Conservation (phyloP, 53 echinoderm and acorn worm genomes). For the Apostichopus leukothele region DNA sequence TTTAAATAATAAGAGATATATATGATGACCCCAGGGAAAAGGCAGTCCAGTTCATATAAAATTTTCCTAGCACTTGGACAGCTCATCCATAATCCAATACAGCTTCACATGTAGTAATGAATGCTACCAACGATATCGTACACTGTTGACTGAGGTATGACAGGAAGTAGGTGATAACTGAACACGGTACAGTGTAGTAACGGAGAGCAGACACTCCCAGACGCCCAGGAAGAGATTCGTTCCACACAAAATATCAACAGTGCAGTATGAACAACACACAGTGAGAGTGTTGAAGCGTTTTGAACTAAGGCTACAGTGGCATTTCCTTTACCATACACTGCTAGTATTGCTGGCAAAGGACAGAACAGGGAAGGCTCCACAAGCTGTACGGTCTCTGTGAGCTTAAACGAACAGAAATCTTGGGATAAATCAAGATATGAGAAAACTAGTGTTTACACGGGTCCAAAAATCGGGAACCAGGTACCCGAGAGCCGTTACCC, state of each 20-base stretch:
- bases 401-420: no score
- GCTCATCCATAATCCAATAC: not conserved
- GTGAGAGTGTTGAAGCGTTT: no score
- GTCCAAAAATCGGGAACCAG: no score
- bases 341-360: no score
- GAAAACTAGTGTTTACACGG: no score
- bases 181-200: not conserved
- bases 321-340: no score
- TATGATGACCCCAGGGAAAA: not conserved
- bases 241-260: not conserved
- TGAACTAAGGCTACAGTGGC: no score
- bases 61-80: not conserved
- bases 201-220: not conserved
- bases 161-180: not conserved
- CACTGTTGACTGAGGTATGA: not conserved
- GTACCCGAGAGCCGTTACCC: no score
- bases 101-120: not conserved
- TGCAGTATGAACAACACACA: no score
- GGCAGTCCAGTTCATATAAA: not conserved
- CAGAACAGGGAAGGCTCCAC: no score
- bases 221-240: not conserved
- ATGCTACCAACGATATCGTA: not conserved
- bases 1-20: not conserved
- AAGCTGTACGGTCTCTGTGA: no score
- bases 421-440: no score